phyloP scores from a whole-genome alignment of 2,113 vertebrate species.

The Leptocoma aspasia region DNA sequence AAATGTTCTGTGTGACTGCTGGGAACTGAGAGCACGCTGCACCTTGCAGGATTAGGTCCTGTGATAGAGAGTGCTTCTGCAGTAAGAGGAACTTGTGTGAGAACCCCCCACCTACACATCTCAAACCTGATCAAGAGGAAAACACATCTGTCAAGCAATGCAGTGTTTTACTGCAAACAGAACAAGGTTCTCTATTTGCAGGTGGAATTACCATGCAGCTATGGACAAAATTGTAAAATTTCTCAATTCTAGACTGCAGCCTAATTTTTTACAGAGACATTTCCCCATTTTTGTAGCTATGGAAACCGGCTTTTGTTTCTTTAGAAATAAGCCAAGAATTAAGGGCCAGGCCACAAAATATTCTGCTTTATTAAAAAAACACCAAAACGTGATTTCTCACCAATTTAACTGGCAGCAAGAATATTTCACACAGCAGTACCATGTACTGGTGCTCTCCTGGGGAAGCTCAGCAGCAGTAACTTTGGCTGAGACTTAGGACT shows the following conservation, averaged over 20 bases:
- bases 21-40: not conserved
- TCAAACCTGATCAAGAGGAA: not conserved
- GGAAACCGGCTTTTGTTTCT: constrained; percentile 27
- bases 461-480: constrained; percentile 42
- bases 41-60: not conserved
- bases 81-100: not conserved
- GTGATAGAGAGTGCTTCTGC: not conserved
- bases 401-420: constrained; percentile 34
- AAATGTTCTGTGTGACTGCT: not conserved
- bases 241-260: not conserved
- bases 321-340: constrained; percentile 37
- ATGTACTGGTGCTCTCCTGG: constrained; percentile 24
- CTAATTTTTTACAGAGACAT: constrained; percentile 14
- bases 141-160: not conserved
- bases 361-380: constrained; percentile 58
- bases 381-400: constrained; percentile 55
- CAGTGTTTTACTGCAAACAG: not conserved
- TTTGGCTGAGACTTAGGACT: constrained; percentile 33
- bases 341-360: constrained; percentile 46
- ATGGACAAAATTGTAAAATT: not conserved
- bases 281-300: constrained; percentile 17
- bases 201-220: not conserved
- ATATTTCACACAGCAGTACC: constrained; percentile 22
- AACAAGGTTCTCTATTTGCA: not conserved
- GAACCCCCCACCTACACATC: not conserved